Evolutionary conservation across 2,888 invertebrate genomes (phyloP).

Genomic region (Calliphora vomitoria): DNA sequence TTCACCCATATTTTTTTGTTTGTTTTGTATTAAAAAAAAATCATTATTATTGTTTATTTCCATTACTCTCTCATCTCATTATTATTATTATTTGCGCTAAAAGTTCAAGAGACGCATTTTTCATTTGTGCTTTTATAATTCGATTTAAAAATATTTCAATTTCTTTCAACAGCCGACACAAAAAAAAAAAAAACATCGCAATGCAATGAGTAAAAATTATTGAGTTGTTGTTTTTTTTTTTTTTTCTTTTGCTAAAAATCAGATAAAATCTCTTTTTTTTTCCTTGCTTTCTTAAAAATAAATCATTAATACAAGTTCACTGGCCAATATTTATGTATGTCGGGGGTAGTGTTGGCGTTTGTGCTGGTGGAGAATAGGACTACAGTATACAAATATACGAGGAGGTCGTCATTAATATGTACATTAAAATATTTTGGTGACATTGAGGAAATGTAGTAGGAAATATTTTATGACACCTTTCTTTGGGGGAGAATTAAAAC

Average conservation of each 20-base stretch:
- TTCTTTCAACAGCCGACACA: not conserved
- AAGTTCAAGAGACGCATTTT: slow-evolving; percentile 58
- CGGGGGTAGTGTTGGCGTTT: not conserved
- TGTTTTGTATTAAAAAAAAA: not conserved
- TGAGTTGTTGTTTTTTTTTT: not conserved
- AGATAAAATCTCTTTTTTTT: not conserved
- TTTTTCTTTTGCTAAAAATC: slow-evolving; percentile 4
- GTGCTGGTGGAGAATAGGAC: too few relatives aligned
- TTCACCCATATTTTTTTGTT: not conserved
- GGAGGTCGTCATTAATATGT: not conserved
- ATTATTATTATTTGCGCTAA: slow-evolving; percentile 23
- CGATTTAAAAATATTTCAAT: slow-evolving; percentile 33
- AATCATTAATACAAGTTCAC: slow-evolving; percentile 52
- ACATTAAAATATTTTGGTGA: not conserved
- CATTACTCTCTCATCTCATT: not conserved
- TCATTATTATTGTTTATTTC: slow-evolving; percentile 1
- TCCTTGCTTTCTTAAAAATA: slow-evolving; percentile 21
- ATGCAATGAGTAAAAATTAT: slow-evolving; percentile 23
- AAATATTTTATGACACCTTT: not conserved
- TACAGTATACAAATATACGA: not conserved
- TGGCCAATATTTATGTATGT: slow-evolving; percentile 9
- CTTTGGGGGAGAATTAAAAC: not conserved
- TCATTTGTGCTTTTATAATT: slow-evolving; percentile 57
- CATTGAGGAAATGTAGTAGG: slow-evolving; percentile 18
- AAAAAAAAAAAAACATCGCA: not conserved